A percentile compares a stretch with the other conserved stretches of the same genome.
phyloP scores from a whole-genome alignment of 53 echinoderm and acorn worm species.

The Holothuria leucospilota region DNA sequence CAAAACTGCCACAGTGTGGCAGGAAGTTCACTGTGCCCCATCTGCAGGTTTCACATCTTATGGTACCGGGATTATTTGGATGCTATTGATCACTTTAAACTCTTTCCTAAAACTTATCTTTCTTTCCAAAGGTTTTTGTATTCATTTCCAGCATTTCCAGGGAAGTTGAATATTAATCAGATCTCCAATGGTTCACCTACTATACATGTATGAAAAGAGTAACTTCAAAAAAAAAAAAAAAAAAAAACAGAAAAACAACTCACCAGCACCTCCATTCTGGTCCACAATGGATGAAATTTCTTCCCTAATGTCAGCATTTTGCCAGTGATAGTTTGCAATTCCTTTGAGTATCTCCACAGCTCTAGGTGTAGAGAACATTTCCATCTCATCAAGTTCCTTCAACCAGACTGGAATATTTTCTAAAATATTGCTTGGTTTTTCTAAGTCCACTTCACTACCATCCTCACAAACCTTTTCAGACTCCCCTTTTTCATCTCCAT shows the following conservation, averaged over 20 bases:
- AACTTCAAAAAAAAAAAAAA: too few species aligned
- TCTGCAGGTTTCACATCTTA: too few species aligned
- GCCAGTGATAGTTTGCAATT: conserved; percentile 80
- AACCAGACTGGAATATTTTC: conserved; percentile 8
- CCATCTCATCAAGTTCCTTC: conserved; percentile 22
- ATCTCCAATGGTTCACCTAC: neutral
- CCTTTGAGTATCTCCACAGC: conserved; percentile 50
- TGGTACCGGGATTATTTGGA: too few species aligned
- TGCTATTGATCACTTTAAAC: too few species aligned
- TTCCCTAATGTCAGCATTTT: conserved; percentile 41
- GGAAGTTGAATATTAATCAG: neutral
- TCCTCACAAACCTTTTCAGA: neutral
- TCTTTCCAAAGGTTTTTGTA: neutral
- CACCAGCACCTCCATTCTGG: conserved; percentile 49
- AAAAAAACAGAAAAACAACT: neutral
- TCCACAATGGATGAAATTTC: conserved; percentile 10
- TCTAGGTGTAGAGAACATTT: neutral
- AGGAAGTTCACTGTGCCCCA: too few species aligned
- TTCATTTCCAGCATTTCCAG: neutral
- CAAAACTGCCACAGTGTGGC: too few species aligned
- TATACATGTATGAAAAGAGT: neutral
- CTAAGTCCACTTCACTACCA: neutral
- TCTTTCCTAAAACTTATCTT: too few species aligned
- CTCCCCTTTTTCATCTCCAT: neutral
- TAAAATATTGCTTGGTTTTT: neutral